Base-by-base conservation (phyloP, 23 tunicate species). In the Styela clava region DNA sequence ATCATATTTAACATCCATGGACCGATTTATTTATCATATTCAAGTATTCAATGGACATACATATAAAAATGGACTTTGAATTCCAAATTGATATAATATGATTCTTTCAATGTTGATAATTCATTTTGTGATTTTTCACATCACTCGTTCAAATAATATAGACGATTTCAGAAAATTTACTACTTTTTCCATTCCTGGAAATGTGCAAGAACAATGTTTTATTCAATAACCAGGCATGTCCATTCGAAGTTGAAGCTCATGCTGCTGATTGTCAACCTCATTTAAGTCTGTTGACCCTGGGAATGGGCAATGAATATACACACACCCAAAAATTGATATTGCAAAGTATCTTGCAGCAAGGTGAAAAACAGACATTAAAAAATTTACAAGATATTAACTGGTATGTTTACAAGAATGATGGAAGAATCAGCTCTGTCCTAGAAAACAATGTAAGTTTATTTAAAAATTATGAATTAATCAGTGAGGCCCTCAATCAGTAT, bases 161-260 rank as follows among this genome's bases (percentile, higher is more conserved):
- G n/a, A n/a, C n/a, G n/a, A n/a, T n/a, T n/a, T n/a, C n/a, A n/a
- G n/a, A n/a, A n/a, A n/a, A n/a, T n/a, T n/a, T n/a, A n/a, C n/a
- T n/a, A n/a, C n/a, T n/a, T n/a, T n/a, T n/a, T n/a, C n/a, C n/a
- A n/a, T n/a, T n/a, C n/a, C n/a, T n/a, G n/a, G n/a, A n/a, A n/a
- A n/a, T n/a, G n/a, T n/a, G n/a, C n/a, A n/a, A n/a, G n/a, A n/a
- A n/a, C n/a, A n/a, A n/a, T n/a, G n/a, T n/a, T n/a, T n/a, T n/a
- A n/a, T n/a, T n/a, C n/a, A n/a, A n/a, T n/a, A n/a, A n/a, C n/a
- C 12, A 44, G 85, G 91, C 86, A 1, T 74, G 82, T 73, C 85
- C 91, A 26, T 86, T 81, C 33, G 30, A 73, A 52, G 24, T 86
- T 2, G 63, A 64, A 35, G 82, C 73, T 9, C 29, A 73, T 74